phyloP scores from a whole-genome alignment of 35 echinoderm and acorn worm species.

The Antedon bifida region DNA sequence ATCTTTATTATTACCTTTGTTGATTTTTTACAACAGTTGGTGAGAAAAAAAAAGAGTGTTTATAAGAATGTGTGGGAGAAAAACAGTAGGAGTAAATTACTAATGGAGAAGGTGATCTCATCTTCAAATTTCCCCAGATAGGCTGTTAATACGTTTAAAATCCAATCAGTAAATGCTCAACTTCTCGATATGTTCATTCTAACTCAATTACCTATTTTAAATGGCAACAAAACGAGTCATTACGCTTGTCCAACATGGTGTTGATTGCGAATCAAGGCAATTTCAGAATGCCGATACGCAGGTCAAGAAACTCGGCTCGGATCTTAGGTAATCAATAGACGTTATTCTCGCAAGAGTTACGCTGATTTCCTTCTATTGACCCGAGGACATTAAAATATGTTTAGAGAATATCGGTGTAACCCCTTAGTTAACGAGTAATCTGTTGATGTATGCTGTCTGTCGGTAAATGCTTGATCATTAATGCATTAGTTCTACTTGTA shows the following conservation, averaged over 20 bases:
- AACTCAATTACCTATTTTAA: background rate
- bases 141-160: background rate
- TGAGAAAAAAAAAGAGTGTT: too few species aligned
- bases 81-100: too few species aligned
- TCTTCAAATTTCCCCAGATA: background rate
- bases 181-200: background rate
- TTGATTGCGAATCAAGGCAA: background rate
- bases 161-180: background rate
- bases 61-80: too few species aligned
- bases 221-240: background rate
- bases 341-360: background rate
- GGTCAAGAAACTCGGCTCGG: background rate
- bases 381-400: background rate
- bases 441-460: background rate
- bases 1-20: too few species aligned
- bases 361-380: background rate
- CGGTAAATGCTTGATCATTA: background rate
- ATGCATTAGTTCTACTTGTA: background rate
- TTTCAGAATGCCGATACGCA: background rate
- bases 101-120: too few species aligned
- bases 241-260: background rate
- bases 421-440: background rate
- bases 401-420: background rate
- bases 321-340: background rate
- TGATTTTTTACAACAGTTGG: too few species aligned